Evolutionary conservation across 2,888 invertebrate species (phyloP), one percentile per base, ranked within the genome.

Genomic region (Synanthedon vespiformis): DNA sequence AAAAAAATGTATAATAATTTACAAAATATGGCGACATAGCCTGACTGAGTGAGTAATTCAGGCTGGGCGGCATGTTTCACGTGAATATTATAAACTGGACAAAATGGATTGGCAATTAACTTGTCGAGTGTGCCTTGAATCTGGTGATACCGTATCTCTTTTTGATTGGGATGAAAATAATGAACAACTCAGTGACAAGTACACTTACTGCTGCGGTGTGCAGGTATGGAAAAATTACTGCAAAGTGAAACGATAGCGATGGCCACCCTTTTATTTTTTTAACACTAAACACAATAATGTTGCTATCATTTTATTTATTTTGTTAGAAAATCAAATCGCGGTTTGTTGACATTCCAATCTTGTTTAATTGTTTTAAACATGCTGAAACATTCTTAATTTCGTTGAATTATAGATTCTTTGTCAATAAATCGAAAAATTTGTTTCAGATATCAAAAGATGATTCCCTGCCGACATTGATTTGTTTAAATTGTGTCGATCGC

Each of bases 101-200:
- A 79, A 74, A 67, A 88, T 88, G 88, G 88, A 88, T 74, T 88
- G 88, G 88, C 88, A 88, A 77, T 74, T 85, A 79, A 85, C 88
- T 49, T 88, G 88, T 63, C 72, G 88, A 65, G 88, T 88, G 63
- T 88, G 88, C 63, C 63, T 88, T 55, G 86, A 88, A 62, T 81
- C 79, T 44, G 88, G 87, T 34, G 88, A 88, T 61, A 87, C 88
- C 86, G 88, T 88, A 63, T 88, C 88, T 53, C 70, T 88, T 40
- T 88, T 88, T 63, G 88, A 88, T 78, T 88, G 88, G 84, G 88
- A 88, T 61, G 88, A 88, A 80, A 88, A 87, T 68, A 88, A 88
- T 62, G 87, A 88, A 72, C 87, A 88, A 79, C 83, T 88, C 34
- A 74, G 80, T 58, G 86, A 88, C 72, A 88, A 88, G 70, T 88